Base-by-base conservation (phyloP, 2,113 vertebrate genomes). In the Lepisosteus osseus region DNA sequence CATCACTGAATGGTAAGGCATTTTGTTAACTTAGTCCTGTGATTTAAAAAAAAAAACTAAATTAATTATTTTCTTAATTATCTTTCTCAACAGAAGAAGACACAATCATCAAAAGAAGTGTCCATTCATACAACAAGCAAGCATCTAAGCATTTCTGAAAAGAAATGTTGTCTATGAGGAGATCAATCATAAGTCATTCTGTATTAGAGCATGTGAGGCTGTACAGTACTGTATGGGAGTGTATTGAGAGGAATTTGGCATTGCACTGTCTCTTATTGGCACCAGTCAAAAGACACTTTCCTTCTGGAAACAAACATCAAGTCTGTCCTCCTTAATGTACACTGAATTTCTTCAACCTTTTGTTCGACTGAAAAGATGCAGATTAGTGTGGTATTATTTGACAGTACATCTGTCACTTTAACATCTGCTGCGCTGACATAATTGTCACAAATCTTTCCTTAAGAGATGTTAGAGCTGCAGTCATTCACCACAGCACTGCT, bases 371-470 rank as follows among this genome's bases (percentile, higher is more conserved):
- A 3, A n/a, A n/a, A 59, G 57, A 59, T 59, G 57, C 57, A 14
- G 65, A 64, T 68, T 57, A 68, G 8, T 3, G 67, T 12, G 43
- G n/a, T 62, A 61, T 68, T 70, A 54, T 0, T 74, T 68, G 2
- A 11, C 8, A 0, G 0, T 0, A 41, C 57, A 59, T 59, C 57
- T 70, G 8, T 7, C 1, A 0, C 6, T 40, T 69, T 70, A 61
- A 14, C 54, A 72, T 67, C 13, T 17, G 63, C 4, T 4, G 47
- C 68, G 17, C 41, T 76, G 57, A 6, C 55, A 64, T 72, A 61
- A 61, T 51, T 11, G 14, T 14, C 67, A 45, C 11, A 67, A 2
- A 8, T 80, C 51, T 77, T 76, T 3, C 41, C 6, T 65, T 43
- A 0, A 4, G 54, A 65, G 63, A 5, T 41, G 29, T 65, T 67